Evolutionary conservation across 1,140 invertebrate genomes (phyloP).

Genomic region (Tetramorium parvispinum): DNA sequence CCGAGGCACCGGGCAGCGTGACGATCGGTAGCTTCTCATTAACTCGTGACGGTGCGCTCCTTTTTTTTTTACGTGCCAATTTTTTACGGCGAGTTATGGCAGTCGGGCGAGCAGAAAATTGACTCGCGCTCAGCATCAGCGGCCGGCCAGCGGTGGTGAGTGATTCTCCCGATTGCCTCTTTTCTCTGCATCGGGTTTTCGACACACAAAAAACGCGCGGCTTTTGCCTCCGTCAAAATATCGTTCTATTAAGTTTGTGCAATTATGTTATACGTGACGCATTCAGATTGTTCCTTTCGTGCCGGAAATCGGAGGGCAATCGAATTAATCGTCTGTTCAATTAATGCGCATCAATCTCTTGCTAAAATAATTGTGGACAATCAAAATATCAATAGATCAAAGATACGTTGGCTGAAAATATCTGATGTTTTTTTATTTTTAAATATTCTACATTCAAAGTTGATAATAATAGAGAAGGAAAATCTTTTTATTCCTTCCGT

Average conservation of each 20-base stretch:
- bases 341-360: not conserved
- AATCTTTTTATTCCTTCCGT: slow-evolving; percentile 2
- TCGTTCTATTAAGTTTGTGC: slow-evolving; percentile 22
- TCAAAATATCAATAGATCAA: not conserved
- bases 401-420: not conserved
- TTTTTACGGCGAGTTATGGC: slow-evolving; percentile 69
- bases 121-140: slow-evolving; percentile 48
- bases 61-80: slow-evolving; percentile 65
- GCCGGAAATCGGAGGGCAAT: slow-evolving; percentile 18
- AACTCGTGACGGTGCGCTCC: slow-evolving; percentile 40
- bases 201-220: slow-evolving; percentile 26
- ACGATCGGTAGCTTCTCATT: slow-evolving; percentile 74
- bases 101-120: slow-evolving; percentile 66
- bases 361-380: not conserved
- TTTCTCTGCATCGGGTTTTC: slow-evolving; percentile 31
- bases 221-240: slow-evolving; percentile 18
- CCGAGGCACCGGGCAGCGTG: slow-evolving; percentile 48
- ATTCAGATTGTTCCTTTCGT: not conserved
- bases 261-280: slow-evolving; percentile 23
- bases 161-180: slow-evolving; percentile 48
- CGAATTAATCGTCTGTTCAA: not conserved
- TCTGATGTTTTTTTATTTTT: slow-evolving; percentile 16
- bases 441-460: not conserved
- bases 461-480: not conserved
- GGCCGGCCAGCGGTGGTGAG: slow-evolving; percentile 3